Conservation (phyloP, 2,113 vertebrate species). For the Sinocyclocheilus maitianheensis region DNA sequence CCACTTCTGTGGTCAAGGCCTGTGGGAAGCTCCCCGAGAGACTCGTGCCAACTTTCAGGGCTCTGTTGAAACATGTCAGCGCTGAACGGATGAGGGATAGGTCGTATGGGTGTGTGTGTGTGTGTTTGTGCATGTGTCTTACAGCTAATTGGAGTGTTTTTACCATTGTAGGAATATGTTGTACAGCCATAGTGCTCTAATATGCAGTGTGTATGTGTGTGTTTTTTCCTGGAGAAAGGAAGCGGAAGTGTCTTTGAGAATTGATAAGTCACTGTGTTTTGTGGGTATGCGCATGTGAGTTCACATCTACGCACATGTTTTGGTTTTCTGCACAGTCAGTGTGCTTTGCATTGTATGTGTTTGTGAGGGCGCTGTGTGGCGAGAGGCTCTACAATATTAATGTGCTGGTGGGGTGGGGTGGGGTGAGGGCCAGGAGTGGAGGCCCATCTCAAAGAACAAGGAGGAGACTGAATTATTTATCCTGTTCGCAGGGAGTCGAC, state of each 20-base stretch:
- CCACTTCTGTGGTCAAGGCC: conserved; percentile 40
- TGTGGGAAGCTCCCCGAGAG: not conserved
- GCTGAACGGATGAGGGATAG: too few species aligned
- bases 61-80: conserved; percentile 16
- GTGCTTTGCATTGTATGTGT: conserved; percentile 6
- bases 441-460: conserved; percentile 49
- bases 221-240: not conserved
- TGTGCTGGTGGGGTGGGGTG: conserved; percentile 49
- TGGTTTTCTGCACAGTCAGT: not conserved
- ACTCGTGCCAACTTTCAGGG: not conserved
- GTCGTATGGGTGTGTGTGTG: not conserved
- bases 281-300: not conserved
- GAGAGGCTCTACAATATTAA: conserved; percentile 56
- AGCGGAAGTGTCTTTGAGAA: not conserved
- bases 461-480: conserved; percentile 53
- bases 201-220: not conserved
- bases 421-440: conserved; percentile 34
- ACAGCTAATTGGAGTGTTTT: conserved; percentile 11
- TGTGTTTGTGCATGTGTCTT: not conserved
- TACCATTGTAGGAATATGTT: not conserved
- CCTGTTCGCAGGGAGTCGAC: conserved; percentile 35
- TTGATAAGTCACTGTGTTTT: not conserved
- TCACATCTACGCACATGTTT: not conserved
- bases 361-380: conserved; percentile 37
- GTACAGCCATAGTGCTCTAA: not conserved